These are phyloP conservation scores for Sialis lutaria DNA, from an alignment of 2,888 invertebrate species.

Conservation along the genomic window DNA sequence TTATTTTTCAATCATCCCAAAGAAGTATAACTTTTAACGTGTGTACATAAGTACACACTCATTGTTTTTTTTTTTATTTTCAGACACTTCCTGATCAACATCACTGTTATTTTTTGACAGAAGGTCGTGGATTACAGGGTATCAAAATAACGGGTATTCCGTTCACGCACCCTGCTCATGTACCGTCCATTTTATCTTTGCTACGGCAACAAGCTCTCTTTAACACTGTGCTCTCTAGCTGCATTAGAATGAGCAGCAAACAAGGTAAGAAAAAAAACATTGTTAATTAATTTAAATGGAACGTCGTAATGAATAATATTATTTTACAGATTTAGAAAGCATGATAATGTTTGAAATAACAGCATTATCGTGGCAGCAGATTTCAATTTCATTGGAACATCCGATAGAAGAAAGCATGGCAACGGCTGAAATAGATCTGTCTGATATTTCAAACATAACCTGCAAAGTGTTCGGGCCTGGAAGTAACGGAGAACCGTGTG, in stretches of 20 bases:
- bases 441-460: slow-evolving; percentile 60
- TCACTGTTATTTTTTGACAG: slow-evolving; percentile 87
- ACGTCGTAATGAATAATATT: not conserved
- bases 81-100: slow-evolving; percentile 82
- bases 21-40: too few relatives aligned
- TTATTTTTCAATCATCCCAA: too few relatives aligned
- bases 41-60: too few relatives aligned
- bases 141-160: slow-evolving; percentile 65
- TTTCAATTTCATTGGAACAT: slow-evolving; percentile 82
- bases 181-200: slow-evolving; percentile 68
- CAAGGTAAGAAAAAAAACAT: slow-evolving; percentile 37
- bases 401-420: slow-evolving; percentile 85
- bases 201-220: slow-evolving; percentile 83
- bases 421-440: slow-evolving; percentile 75
- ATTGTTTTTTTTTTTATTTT: too few relatives aligned
- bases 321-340: slow-evolving; percentile 42
- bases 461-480: slow-evolving; percentile 55
- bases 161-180: slow-evolving; percentile 86
- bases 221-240: slow-evolving; percentile 75
- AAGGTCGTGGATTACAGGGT: slow-evolving; percentile 58
- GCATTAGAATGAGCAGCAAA: slow-evolving; percentile 66
- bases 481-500: slow-evolving; percentile 22
- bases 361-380: slow-evolving; percentile 74
- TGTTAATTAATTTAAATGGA: not conserved
- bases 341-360: slow-evolving; percentile 85